Evolutionary conservation across 2,888 invertebrate genomes (phyloP), one percentile per base, ranked within the genome.

Genomic region (Biston stratarius): DNA sequence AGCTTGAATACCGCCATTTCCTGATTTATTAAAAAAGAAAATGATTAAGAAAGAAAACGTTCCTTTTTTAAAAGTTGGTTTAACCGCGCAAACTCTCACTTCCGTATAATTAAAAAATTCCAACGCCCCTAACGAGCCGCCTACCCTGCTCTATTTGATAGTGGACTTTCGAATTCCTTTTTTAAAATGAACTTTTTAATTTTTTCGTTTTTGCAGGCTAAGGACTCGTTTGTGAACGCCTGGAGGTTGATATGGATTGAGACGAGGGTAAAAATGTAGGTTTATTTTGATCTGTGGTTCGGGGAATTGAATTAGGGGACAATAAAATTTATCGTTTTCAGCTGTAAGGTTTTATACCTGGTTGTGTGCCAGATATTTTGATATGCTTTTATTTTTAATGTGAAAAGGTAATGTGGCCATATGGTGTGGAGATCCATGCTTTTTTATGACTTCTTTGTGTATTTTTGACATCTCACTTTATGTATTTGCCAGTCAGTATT

Each of bases 51-150:
- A 68, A 60, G 60, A 64, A 60, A 64, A 58, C 59, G 57, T 64
- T 53, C 63, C 44, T 64, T 64, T 59, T 61, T 68, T 64, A 33
- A 48, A 61, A 61, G 70, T 72, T 71, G 73, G 73, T 73, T 74
- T 76, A 71, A 69, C 76, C 73, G 72, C 75, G 71, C 72, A 69
- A 74, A 74, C 82, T 80, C 79, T 73, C 68, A 75, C 81, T 87
- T 87, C 85, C 86, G 84, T 84, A 82, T 86, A 87, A 87, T 88
- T 88, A 86, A 86, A 85, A 84, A 87, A 83, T 75, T 69, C 74
- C 73, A 81, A 73, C 83, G 80, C 80, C 67, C 78, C 85, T 88
- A 87, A 88, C 86, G 87, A 87, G 84, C 81, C 79, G 83, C 82
- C 82, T 80, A 77, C 76, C 79, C 78, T 82, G 77, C 76, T 80